phyloP scores from a whole-genome alignment of 2,888 invertebrate species.

The Ochropacha duplaris region DNA sequence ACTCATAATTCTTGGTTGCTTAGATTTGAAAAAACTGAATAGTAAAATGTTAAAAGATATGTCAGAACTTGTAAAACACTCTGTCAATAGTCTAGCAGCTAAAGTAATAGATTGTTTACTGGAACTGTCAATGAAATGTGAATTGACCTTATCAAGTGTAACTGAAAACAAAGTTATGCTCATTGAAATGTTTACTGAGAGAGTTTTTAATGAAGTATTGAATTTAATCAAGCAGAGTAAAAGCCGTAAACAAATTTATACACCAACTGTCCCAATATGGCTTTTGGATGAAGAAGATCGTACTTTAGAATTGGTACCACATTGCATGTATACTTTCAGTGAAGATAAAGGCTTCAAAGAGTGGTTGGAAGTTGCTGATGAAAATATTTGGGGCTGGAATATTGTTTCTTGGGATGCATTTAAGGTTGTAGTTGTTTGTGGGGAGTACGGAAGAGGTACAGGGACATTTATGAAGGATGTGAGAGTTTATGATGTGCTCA shows the following conservation, averaged over 20 bases:
- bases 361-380: slow-evolving; percentile 66
- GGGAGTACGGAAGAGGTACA: slow-evolving; percentile 66
- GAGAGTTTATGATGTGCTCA: slow-evolving; percentile 61
- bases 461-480: slow-evolving; percentile 64
- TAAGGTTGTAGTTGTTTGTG: slow-evolving; percentile 63
- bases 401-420: slow-evolving; percentile 60
- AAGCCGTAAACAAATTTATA: slow-evolving; percentile 40
- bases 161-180: slow-evolving; percentile 33
- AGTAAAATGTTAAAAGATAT: slow-evolving; percentile 49
- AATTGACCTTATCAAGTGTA: slow-evolving; percentile 32
- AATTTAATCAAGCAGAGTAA: slow-evolving; percentile 49
- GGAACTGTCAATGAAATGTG: slow-evolving; percentile 31
- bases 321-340: slow-evolving; percentile 53
- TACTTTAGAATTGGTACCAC: slow-evolving; percentile 43
- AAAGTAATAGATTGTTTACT: slow-evolving; percentile 57
- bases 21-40: slow-evolving; percentile 54
- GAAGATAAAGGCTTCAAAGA: slow-evolving; percentile 48
- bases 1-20: slow-evolving; percentile 58
- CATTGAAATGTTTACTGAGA: slow-evolving; percentile 50
- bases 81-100: slow-evolving; percentile 48
- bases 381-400: slow-evolving; percentile 72
- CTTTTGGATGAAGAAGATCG: slow-evolving; percentile 18
- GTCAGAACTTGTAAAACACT: slow-evolving; percentile 34
- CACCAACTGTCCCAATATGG: slow-evolving; percentile 57
- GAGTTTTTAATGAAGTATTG: slow-evolving; percentile 57